Percentiles rank a stretch among this genome's conserved stretches.
These are phyloP conservation scores for Protosalanx chinensis DNA, from an alignment of 2,797 vertebrate species.

Conservation along the genomic window DNA sequence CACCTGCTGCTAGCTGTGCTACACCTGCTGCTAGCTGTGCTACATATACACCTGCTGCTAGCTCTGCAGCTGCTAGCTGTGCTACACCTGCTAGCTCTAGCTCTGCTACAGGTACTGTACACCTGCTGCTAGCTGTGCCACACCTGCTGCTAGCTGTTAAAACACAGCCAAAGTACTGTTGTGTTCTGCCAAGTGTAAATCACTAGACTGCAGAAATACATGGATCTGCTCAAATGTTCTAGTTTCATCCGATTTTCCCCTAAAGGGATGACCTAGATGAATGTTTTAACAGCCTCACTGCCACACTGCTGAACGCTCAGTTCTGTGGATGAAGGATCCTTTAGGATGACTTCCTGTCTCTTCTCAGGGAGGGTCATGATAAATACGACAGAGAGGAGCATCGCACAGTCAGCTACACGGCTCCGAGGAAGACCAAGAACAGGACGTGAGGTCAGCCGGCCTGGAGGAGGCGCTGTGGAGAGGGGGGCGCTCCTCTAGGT, in stretches of 20 bases:
- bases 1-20: too few species aligned
- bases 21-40: too few species aligned
- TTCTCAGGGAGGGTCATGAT: constrained; percentile 89
- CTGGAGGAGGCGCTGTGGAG: neutral
- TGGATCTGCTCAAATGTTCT: neutral
- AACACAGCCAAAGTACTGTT: neutral
- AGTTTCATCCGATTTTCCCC: neutral
- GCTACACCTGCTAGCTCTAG: neutral
- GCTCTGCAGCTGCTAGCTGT: too few species aligned
- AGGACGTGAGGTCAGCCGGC: constrained; percentile 52
- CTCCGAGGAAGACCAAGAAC: constrained; percentile 68
- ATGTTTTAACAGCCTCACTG: constrained; percentile 38
- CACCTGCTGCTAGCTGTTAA: neutral
- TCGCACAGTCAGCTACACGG: constrained; percentile 76
- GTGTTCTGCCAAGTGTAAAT: constrained; percentile 15
- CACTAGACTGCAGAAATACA: constrained; percentile 9
- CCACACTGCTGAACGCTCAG: constrained; percentile 58
- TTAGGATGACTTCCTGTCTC: constrained; percentile 60
- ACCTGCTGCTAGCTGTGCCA: too few species aligned
- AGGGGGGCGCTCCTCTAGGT: neutral
- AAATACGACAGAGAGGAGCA: constrained; percentile 91
- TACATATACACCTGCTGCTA: too few species aligned
- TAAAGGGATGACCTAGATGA: constrained; percentile 32
- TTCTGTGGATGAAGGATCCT: constrained; percentile 68
- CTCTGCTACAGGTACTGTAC: too few species aligned